Base-by-base conservation (phyloP, 2,113 vertebrate species). In the Paradoxurus hermaphroditus region DNA sequence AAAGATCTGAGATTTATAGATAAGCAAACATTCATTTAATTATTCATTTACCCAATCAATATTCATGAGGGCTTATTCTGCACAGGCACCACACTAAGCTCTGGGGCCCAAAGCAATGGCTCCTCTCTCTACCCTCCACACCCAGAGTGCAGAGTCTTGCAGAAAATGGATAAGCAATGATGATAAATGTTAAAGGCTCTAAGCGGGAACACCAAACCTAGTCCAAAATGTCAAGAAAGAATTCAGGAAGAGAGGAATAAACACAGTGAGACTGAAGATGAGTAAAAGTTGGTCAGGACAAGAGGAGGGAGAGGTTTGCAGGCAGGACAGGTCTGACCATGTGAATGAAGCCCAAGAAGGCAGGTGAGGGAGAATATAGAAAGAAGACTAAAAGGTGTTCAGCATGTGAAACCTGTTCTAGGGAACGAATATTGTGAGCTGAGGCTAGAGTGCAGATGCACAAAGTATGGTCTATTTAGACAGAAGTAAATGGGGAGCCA, bases 1-100 rank as follows among this genome's bases (percentile, higher is more conserved):
- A 96, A 95, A 96, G 29, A 72, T 5, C 46, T 93, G 19, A 79
- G 23, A 79, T 94, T 68, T 92, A 13, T 23, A 84, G 29, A 85
- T 92, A 79, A 72, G 67, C 6, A 39, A 83, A 39, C 14, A 56
- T 89, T 83, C 19, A 51, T 70, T 94, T 79, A 86, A 75, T 81
- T 94, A 65, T 84, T 81, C 75, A 83, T 83, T 94, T 93, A 56
- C 18, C 39, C 29, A 83, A 19, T 5, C 49, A 79, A n/a, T 27
- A 83, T 68, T 9, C 49, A 34, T 82, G 59, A 79, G 15, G 25
- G 3, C 39, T 91, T 63, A 65, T 31, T 41, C 67, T 27, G 9
- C n/a, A 59, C 3, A 83, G 21, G 36, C 19, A 79, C 19, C 59
- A 63, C 39, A 16, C 25, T 36, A 84, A 91, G 39, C 14, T 79